Percentiles rank a stretch among this genome's conserved stretches.
Conservation (phyloP, 1,140 invertebrate species). For the Ctenoplectra terminalis region DNA sequence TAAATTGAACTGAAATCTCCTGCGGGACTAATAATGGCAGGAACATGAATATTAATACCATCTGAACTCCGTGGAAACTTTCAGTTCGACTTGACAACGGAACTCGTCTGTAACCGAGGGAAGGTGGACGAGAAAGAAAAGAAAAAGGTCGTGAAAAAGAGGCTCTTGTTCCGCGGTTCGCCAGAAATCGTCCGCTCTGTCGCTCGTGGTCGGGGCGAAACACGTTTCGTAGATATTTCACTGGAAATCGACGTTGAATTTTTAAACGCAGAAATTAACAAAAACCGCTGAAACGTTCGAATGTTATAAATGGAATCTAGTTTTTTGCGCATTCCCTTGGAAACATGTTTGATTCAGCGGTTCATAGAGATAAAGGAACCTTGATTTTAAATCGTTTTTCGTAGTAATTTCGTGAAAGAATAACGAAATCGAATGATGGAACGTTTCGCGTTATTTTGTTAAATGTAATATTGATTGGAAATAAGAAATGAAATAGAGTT, state of each 20-base stretch:
- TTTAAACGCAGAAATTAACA: neutral
- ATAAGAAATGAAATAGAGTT: no score
- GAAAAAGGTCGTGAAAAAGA: neutral
- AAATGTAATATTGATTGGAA: no score
- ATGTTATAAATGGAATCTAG: neutral
- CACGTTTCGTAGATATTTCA: constrained; percentile 11
- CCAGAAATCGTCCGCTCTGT: neutral
- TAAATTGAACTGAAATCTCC: constrained; percentile 48
- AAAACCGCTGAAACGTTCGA: neutral
- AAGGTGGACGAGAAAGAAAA: neutral
- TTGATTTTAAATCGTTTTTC: no score
- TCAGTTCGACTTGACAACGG: constrained; percentile 38
- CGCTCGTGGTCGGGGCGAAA: neutral
- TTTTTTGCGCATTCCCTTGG: neutral
- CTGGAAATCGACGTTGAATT: neutral
- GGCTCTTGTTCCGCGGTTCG: neutral
- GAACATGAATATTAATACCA: constrained; percentile 52
- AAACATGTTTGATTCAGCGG: neutral
- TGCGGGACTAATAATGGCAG: constrained; percentile 45
- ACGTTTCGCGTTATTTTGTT: no score
- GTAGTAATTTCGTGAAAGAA: neutral
- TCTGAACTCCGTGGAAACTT: constrained; percentile 29
- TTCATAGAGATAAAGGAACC: neutral
- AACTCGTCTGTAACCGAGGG: constrained; percentile 17
- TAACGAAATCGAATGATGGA: no score